phyloP scores from a whole-genome alignment of 2,888 invertebrate species.

The Tenthredo distinguenda region DNA sequence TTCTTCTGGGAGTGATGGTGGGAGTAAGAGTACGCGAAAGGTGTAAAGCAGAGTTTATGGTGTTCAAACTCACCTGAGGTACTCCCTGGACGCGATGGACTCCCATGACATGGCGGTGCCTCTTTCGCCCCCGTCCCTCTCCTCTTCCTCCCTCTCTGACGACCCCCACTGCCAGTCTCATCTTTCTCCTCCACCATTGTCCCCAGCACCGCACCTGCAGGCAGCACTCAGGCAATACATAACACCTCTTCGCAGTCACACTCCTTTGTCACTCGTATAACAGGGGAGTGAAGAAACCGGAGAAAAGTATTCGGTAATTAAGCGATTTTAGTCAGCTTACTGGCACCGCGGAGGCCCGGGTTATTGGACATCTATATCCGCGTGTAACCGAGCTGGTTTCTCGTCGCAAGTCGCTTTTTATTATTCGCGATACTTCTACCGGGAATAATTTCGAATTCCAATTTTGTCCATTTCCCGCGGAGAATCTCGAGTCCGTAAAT shows the following conservation, averaged over 20 bases:
- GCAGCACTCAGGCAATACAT: slow-evolving; percentile 69
- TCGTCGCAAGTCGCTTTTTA: not conserved
- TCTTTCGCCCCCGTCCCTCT: slow-evolving; percentile 59
- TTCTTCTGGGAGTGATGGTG: too few relatives aligned
- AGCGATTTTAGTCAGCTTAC: not conserved
- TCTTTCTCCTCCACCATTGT: slow-evolving; percentile 67
- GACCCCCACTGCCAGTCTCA: slow-evolving; percentile 66
- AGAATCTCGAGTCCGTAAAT: not conserved
- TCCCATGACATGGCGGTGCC: slow-evolving; percentile 89
- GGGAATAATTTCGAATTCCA: not conserved
- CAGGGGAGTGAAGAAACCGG: not conserved
- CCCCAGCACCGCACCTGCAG: slow-evolving; percentile 66
- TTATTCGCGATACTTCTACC: not conserved
- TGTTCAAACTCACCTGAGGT: slow-evolving; percentile 83
- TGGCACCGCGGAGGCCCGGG: not conserved
- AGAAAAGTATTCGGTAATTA: not conserved
- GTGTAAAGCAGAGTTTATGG: not conserved
- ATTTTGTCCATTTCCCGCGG: not conserved
- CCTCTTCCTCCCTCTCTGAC: slow-evolving; percentile 62
- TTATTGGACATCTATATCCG: not conserved
- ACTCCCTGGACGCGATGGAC: slow-evolving; percentile 90
- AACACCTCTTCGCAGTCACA: slow-evolving; percentile 54
- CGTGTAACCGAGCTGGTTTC: not conserved
- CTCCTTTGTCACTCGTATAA: not conserved
- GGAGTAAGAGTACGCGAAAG: too few relatives aligned